Evolutionary conservation across 2,113 vertebrate genomes (phyloP).

Genomic region (Helogale parvula): DNA sequence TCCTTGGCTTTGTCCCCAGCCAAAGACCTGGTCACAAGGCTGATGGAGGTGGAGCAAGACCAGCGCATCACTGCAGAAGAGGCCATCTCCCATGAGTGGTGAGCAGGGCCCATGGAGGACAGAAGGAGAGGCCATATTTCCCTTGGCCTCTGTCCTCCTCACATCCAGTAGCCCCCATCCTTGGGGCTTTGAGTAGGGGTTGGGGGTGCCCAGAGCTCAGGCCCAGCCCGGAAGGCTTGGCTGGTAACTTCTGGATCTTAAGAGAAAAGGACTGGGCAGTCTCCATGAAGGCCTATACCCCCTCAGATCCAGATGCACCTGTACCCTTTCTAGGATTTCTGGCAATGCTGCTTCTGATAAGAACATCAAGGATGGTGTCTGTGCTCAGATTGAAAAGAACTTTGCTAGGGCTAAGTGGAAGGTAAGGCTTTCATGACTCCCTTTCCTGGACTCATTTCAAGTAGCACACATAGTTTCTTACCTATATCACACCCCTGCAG

Average conservation of each 20-base stretch:
- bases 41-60: conserved; percentile 99
- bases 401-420: conserved; percentile 99
- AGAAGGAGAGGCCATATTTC: neutral
- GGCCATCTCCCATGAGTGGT: conserved; percentile 98
- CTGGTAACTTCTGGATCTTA: neutral
- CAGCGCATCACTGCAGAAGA: conserved; percentile 97
- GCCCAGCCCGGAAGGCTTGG: neutral
- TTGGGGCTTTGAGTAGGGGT: neutral
- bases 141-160: neutral
- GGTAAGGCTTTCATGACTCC: conserved; percentile 83
- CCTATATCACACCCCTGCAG: neutral
- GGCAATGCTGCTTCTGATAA: conserved; percentile 98
- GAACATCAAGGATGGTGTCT: conserved; percentile 98
- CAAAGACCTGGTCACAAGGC: conserved; percentile 94
- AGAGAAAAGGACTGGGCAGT: neutral
- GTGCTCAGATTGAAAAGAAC: conserved; percentile 99
- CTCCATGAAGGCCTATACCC: neutral
- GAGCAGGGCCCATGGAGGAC: conserved; percentile 42
- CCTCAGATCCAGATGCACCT: neutral
- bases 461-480: neutral
- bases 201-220: neutral
- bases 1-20: conserved; percentile 85
- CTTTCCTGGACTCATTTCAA: neutral
- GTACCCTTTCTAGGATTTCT: conserved; percentile 91
- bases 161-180: neutral